Conservation (phyloP, 2,113 vertebrate species). For the Oostethus manadensis region DNA sequence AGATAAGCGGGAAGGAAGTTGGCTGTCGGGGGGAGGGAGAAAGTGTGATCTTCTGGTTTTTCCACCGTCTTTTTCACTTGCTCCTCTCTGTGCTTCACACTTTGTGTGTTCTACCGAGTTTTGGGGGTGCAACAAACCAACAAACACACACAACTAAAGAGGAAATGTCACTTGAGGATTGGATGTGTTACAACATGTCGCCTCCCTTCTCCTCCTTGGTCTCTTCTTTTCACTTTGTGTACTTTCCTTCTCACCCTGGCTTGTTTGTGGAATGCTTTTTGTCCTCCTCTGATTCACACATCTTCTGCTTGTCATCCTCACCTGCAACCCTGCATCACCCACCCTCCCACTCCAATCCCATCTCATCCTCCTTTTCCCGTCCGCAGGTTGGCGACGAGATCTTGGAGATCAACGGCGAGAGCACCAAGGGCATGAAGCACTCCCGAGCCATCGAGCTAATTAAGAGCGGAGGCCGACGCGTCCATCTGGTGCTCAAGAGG, state of each 20-base stretch:
- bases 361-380: neutral
- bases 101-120: constrained; percentile 22
- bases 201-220: neutral
- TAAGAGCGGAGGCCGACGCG: constrained; percentile 94
- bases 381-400: constrained; percentile 94
- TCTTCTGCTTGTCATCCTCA: constrained; percentile 12
- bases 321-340: neutral
- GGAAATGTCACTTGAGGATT: neutral
- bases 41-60: constrained; percentile 27
- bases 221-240: constrained; percentile 19
- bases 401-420: constrained; percentile 98
- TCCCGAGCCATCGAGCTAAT: constrained; percentile 98
- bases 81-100: constrained; percentile 24
- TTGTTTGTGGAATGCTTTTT: constrained; percentile 16
- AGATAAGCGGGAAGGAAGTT: constrained; percentile 54
- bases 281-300: constrained; percentile 12
- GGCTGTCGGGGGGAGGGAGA: constrained; percentile 9
- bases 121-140: neutral
- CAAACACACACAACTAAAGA: neutral
- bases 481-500: constrained; percentile 92
- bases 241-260: constrained; percentile 14
- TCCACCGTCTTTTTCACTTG: constrained; percentile 1
- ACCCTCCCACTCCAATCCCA: neutral
- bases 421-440: constrained; percentile 98
- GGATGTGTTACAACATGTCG: constrained; percentile 30